phyloP scores from a whole-genome alignment of 2,113 vertebrate genomes.

The Protobothrops mucrosquamatus region DNA sequence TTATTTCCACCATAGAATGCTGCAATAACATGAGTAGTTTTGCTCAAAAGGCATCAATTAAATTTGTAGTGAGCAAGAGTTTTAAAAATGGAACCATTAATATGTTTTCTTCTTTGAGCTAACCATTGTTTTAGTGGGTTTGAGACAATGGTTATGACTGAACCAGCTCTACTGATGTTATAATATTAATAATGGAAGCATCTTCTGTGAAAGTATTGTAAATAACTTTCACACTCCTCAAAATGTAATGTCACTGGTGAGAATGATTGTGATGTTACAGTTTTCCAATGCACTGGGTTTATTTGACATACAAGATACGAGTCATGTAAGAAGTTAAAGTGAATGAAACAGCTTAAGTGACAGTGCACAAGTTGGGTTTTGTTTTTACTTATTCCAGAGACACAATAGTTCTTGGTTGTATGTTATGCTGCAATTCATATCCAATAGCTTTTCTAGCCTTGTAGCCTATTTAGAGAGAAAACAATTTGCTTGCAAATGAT shows the following conservation, averaged over 20 bases:
- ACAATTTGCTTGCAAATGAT: not conserved
- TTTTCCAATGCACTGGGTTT: conserved; percentile 50
- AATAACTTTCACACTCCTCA: conserved; percentile 56
- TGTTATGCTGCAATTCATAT: not conserved
- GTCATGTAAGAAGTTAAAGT: conserved; percentile 48
- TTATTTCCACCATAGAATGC: not conserved
- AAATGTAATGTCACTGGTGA: conserved; percentile 49
- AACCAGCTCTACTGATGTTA: conserved; percentile 33
- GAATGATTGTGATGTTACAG: conserved; percentile 58
- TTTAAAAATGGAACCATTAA: conserved; percentile 8
- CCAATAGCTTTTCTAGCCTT: not conserved
- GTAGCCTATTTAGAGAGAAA: conserved; percentile 17
- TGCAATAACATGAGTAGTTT: not conserved
- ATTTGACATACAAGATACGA: conserved; percentile 41
- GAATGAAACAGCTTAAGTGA: conserved; percentile 24
- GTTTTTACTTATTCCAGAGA: not conserved
- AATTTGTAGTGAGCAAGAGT: not conserved
- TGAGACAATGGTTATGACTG: conserved; percentile 50
- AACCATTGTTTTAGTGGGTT: not conserved
- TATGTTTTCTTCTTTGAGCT: not conserved
- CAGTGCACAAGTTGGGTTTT: conserved; percentile 25
- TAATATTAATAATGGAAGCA: conserved; percentile 35
- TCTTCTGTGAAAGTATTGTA: conserved; percentile 59
- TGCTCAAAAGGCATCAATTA: not conserved
- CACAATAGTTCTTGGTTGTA: not conserved